These are phyloP conservation scores for Tauraco erythrolophus DNA, from an alignment of 2,113 vertebrate genomes.

Conservation along the genomic window DNA sequence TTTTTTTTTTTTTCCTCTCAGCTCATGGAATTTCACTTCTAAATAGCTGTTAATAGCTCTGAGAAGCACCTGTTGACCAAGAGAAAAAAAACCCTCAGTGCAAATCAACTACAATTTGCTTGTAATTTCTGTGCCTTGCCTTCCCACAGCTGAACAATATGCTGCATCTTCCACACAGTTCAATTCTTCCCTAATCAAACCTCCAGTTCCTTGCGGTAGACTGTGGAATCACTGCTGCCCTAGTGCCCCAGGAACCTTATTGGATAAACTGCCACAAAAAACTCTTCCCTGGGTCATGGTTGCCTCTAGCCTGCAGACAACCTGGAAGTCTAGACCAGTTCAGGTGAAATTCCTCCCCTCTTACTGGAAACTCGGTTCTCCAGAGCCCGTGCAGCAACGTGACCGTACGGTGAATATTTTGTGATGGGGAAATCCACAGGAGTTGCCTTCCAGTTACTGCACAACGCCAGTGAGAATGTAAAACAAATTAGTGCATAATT, in stretches of 20 bases:
- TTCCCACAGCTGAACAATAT: neutral
- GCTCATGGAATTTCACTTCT: neutral
- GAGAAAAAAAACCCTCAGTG: neutral
- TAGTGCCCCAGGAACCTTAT: fast-evolving
- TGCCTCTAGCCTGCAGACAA: neutral
- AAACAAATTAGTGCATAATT: neutral
- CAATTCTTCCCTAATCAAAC: neutral
- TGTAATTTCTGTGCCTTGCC: neutral
- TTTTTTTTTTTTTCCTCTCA: neutral
- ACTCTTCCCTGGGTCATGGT: neutral
- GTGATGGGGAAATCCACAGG: neutral
- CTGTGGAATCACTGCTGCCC: neutral
- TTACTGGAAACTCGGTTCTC: fast-evolving
- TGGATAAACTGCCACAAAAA: neutral
- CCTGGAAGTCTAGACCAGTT: neutral
- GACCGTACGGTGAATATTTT: neutral
- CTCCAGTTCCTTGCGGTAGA: neutral
- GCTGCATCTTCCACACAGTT: neutral
- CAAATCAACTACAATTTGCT: neutral
- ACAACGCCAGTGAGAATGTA: neutral
- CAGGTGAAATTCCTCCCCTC: neutral
- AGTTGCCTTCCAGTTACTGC: neutral
- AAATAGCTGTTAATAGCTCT: neutral
- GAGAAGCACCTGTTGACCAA: neutral
- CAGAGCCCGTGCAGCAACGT: neutral